Conservation (phyloP, 2,797 vertebrate genomes). For the Agapornis canus region DNA sequence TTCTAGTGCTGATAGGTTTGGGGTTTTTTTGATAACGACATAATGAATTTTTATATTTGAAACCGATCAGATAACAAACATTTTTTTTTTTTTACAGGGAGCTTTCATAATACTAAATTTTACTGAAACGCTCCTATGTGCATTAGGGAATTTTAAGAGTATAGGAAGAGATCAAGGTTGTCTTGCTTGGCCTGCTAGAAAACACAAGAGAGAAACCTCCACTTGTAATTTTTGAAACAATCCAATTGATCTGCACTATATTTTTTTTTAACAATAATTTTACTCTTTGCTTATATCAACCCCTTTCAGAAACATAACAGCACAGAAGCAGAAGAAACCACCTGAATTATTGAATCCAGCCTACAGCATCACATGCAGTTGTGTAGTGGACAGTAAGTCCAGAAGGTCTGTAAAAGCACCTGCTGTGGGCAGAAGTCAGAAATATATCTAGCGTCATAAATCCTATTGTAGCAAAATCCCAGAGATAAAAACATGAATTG, state of each 20-base stretch:
- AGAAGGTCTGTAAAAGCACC: background rate
- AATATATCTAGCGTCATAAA: accelerated
- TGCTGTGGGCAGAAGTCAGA: background rate
- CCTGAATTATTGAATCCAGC: background rate
- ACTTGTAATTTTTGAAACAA: background rate
- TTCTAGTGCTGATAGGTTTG: background rate
- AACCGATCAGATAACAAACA: background rate
- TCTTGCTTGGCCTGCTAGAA: background rate
- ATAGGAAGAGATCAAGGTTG: background rate
- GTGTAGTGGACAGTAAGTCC: background rate
- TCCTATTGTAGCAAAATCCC: background rate
- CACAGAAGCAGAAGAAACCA: background rate
- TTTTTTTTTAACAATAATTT: background rate
- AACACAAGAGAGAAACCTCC: background rate
- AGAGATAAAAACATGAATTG: background rate
- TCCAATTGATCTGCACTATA: background rate
- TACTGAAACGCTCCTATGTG: background rate
- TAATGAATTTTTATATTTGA: background rate
- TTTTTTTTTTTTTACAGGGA: background rate
- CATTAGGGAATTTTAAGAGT: background rate
- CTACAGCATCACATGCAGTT: background rate
- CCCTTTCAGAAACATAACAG: background rate
- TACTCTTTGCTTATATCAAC: background rate
- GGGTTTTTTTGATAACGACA: background rate
- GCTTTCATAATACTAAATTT: background rate